Evolutionary conservation across 2,888 invertebrate species (phyloP).

Genomic region (Bhutanitis thaidina): DNA sequence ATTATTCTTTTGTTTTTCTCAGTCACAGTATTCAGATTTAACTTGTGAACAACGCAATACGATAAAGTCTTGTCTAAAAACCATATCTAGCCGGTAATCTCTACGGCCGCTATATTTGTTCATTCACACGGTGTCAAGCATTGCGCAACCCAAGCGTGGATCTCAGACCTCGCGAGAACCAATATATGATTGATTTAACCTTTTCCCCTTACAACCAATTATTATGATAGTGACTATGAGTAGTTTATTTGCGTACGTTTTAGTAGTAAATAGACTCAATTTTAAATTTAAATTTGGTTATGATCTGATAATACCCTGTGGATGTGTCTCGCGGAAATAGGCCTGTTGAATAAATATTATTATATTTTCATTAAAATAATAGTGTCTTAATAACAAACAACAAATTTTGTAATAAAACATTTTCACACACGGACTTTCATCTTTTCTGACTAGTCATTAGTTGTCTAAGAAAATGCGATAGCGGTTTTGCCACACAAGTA

Average conservation of each 20-base stretch:
- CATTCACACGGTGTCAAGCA: slow-evolving; percentile 14
- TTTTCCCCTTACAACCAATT: slow-evolving; percentile 13
- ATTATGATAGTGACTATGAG: slow-evolving; percentile 1
- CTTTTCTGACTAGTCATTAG: no score
- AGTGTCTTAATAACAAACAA: no score
- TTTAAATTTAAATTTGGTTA: background rate
- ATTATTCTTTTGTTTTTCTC: background rate
- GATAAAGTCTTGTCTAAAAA: slow-evolving; percentile 5
- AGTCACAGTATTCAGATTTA: slow-evolving; percentile 5
- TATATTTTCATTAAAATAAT: no score
- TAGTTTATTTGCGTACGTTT: slow-evolving; percentile 9
- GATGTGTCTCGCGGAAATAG: no score
- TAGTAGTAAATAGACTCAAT: slow-evolving; percentile 7
- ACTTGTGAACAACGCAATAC: background rate
- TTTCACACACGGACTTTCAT: no score
- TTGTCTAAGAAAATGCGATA: no score
- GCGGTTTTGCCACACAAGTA: no score
- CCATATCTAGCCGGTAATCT: slow-evolving; percentile 8
- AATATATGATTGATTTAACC: slow-evolving; percentile 17
- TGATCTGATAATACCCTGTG: background rate
- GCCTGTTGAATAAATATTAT: no score
- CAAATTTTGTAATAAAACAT: no score
- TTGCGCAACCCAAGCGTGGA: slow-evolving; percentile 5
- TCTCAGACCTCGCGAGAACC: slow-evolving; percentile 3
- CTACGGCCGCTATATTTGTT: background rate